Percentiles rank a stretch among this genome's conserved stretches.
phyloP scores from a whole-genome alignment of 2,888 invertebrate species.

The Xylophagus ater region DNA sequence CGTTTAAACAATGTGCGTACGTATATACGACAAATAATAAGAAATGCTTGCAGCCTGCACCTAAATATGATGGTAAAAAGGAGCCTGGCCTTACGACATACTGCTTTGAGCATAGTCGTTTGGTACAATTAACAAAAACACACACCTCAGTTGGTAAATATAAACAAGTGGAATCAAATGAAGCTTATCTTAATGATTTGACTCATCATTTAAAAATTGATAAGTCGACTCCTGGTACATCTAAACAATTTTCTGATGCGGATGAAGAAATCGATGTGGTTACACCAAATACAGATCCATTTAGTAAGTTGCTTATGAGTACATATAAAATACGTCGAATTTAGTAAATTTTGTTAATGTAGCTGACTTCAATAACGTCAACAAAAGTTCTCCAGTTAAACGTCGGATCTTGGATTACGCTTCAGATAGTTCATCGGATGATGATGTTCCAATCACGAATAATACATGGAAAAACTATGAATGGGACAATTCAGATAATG shows the following conservation, averaged over 20 bases:
- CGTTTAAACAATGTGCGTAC: conserved; percentile 71
- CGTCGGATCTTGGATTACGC: conserved; percentile 56
- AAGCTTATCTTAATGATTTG: conserved; percentile 51
- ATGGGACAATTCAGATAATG: conserved; percentile 62
- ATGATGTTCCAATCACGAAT: conserved; percentile 50
- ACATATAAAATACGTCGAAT: conserved; percentile 9
- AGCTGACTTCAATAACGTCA: conserved; percentile 43
- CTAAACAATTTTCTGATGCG: conserved; percentile 26
- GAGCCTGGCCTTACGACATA: conserved; percentile 45
- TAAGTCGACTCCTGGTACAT: conserved; percentile 22
- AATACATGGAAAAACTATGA: conserved; percentile 53
- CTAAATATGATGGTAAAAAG: conserved; percentile 58
- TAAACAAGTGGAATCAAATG: conserved; percentile 53
- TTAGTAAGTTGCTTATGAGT: conserved; percentile 39
- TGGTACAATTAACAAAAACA: conserved; percentile 51
- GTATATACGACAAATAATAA: conserved; percentile 56
- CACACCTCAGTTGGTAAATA: conserved; percentile 46
- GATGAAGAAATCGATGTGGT: conserved; percentile 42
- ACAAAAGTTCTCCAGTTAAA: conserved; percentile 41
- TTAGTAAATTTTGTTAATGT: conserved; percentile 32
- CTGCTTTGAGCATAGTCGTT: conserved; percentile 58
- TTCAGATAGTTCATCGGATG: conserved; percentile 55
- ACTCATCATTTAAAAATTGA: conserved; percentile 49
- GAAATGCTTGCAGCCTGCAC: conserved; percentile 67
- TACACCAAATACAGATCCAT: conserved; percentile 47